These are phyloP conservation scores for Botia kubotai DNA, from an alignment of 2,797 vertebrate species.

Conservation along the genomic window DNA sequence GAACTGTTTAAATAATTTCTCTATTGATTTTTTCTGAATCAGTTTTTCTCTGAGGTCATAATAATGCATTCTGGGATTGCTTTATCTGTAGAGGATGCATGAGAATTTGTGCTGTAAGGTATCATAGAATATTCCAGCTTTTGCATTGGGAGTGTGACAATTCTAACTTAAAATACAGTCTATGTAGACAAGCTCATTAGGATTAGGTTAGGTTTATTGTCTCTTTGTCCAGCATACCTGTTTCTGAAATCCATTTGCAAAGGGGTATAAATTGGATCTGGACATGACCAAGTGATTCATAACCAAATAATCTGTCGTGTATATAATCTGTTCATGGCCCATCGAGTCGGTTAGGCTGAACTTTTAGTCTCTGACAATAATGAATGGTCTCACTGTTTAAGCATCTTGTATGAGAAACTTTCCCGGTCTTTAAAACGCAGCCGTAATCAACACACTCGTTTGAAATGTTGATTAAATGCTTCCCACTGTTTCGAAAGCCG, in stretches of 20 bases:
- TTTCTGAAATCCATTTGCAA: background rate
- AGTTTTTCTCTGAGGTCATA: too few relatives aligned
- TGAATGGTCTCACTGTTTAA: conserved; percentile 73
- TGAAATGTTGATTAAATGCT: conserved; percentile 42
- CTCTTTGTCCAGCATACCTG: background rate
- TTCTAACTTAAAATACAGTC: background rate
- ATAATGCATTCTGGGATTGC: too few relatives aligned
- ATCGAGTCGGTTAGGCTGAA: conserved; percentile 42
- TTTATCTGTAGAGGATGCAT: too few relatives aligned
- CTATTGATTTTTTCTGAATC: too few relatives aligned
- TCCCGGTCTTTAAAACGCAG: conserved; percentile 74
- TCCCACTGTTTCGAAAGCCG: conserved; percentile 70
- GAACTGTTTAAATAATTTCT: too few relatives aligned
- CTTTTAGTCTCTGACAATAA: conserved; percentile 64
- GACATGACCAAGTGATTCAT: conserved; percentile 8
- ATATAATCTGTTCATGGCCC: too few relatives aligned
- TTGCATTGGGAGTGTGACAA: too few relatives aligned
- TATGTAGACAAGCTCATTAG: background rate
- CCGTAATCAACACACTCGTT: conserved; percentile 63
- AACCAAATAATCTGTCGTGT: background rate
- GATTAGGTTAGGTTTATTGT: too few relatives aligned
- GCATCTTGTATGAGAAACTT: conserved; percentile 65
- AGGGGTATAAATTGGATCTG: conserved; percentile 16
- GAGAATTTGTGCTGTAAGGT: too few relatives aligned
- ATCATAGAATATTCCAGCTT: too few relatives aligned